Percentiles rank a stretch among this genome's conserved stretches.
Evolutionary conservation across 2,888 invertebrate genomes (phyloP).

Genomic region (Anticlea derivata): DNA sequence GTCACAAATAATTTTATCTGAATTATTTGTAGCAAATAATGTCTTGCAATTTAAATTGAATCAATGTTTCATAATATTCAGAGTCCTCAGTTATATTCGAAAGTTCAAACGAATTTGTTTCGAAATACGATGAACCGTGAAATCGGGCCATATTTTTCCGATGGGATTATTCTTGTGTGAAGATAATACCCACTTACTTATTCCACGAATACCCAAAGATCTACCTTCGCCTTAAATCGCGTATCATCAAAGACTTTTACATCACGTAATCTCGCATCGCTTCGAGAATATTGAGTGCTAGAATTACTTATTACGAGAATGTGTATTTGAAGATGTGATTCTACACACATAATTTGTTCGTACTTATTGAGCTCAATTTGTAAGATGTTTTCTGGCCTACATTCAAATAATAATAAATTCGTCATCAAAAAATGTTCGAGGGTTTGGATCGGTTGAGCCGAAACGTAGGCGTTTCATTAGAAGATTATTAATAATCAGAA

Average conservation of each 20-base stretch:
- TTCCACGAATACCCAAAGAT: slow-evolving; percentile 19
- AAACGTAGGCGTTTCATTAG: too few species aligned
- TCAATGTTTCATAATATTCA: too few species aligned
- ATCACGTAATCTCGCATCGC: slow-evolving; percentile 26
- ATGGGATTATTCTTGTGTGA: slow-evolving; percentile 9
- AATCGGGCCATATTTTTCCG: slow-evolving; percentile 9
- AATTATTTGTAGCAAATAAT: too few species aligned
- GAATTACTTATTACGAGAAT: slow-evolving; percentile 12
- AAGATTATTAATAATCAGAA: too few species aligned
- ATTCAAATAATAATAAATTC: too few species aligned
- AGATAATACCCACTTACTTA: slow-evolving; percentile 18
- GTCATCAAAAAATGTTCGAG: too few species aligned
- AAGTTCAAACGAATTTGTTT: slow-evolving; percentile 1
- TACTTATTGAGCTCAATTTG: neutral
- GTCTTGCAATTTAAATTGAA: too few species aligned
- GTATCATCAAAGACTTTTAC: slow-evolving; percentile 26
- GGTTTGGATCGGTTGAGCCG: too few species aligned
- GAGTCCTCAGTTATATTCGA: neutral
- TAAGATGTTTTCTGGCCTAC: neutral
- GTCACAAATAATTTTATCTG: too few species aligned
- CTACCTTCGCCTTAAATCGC: slow-evolving; percentile 16
- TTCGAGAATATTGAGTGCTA: slow-evolving; percentile 26
- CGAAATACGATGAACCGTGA: slow-evolving; percentile 5
- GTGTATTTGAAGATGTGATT: slow-evolving; percentile 13
- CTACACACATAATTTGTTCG: neutral